Conservation (phyloP, 2,888 invertebrate species). For the Yponomeuta plumbellus region DNA sequence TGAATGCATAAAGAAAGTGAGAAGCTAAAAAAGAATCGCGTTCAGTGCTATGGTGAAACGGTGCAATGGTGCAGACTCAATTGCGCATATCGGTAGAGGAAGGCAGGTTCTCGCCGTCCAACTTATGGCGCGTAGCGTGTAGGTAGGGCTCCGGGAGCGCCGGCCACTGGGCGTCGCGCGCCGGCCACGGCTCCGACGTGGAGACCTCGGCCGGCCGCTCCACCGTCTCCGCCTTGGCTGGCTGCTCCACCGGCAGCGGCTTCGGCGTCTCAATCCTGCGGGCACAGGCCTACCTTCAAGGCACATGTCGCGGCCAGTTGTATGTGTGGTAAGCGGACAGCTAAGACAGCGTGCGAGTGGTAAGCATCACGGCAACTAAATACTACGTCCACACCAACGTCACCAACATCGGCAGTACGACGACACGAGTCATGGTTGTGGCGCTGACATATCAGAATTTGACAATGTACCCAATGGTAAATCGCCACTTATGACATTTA, state of each 20-base stretch:
- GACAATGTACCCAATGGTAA: no score
- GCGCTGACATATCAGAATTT: no score
- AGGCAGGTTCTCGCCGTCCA: constrained; percentile 66
- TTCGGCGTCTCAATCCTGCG: constrained; percentile 68
- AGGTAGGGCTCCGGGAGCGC: constrained; percentile 60
- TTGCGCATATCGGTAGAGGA: constrained; percentile 70
- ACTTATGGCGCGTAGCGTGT: constrained; percentile 61
- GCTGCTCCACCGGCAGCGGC: constrained; percentile 60
- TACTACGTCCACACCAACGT: no score
- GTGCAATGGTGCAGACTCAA: constrained; percentile 27
- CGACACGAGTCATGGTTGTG: no score
- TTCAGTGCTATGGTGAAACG: background rate
- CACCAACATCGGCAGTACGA: no score
- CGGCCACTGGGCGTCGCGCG: constrained; percentile 51
- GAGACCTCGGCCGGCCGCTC: constrained; percentile 68
- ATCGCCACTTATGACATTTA: no score
- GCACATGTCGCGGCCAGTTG: no score
- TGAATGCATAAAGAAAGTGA: no score
- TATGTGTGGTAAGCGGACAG: no score
- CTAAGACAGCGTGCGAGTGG: no score
- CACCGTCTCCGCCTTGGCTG: constrained; percentile 39
- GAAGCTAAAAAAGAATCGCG: no score
- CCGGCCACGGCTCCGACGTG: constrained; percentile 57
- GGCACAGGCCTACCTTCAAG: background rate
- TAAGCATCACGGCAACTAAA: no score